Base-by-base conservation (phyloP, 2,113 vertebrate species). In the Chlorodrepanis virens region DNA sequence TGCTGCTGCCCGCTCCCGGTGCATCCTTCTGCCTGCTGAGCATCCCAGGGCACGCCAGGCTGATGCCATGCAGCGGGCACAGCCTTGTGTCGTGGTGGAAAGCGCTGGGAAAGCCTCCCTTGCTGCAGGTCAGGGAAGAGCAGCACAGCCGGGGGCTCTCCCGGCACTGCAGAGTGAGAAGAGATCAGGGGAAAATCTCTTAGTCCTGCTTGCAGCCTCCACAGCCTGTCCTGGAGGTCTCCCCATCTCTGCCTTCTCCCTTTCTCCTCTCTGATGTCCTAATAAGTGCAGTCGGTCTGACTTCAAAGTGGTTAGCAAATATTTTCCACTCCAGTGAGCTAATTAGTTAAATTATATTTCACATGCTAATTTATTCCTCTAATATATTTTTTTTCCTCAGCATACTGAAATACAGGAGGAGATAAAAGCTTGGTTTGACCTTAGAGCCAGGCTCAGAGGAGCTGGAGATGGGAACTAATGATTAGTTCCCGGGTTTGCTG, bases 311-410 rank as follows among this genome's bases (percentile, higher is more conserved):
- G 68, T 92, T 95, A 78, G 83, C 79, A 82, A 92, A 56, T 60
- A 72, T 92, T 96, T 95, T 95, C 94, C 86, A 92, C 94, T 93
- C 88, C 86, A 95, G 53, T 74, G 80, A 85, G 83, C 90, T 96
- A 94, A 93, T 95, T 94, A 94, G 93, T 90, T 92, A 96, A 96
- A 95, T 96, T 96, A 75, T 87, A 96, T 97, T 96, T 94, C 93
- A 84, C 57, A 95, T 94, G 86, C 72, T 97, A 95, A 96, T 96
- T 96, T 94, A 94, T 95, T 95, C 88, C 69, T 93, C 61, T 83
- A 93, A 80, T 95, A 88, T 83, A 79, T 79, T 71, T 71, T 33
- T 85, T 44, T 24, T 2, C 18, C 79, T 52, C 40, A 19, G 37
- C 5, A 6, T 68, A 22, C 31, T 95, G 65, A 76, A 78, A 76